Evolutionary conservation across 2,113 vertebrate genomes (phyloP).

Genomic region (Columba janthina): DNA sequence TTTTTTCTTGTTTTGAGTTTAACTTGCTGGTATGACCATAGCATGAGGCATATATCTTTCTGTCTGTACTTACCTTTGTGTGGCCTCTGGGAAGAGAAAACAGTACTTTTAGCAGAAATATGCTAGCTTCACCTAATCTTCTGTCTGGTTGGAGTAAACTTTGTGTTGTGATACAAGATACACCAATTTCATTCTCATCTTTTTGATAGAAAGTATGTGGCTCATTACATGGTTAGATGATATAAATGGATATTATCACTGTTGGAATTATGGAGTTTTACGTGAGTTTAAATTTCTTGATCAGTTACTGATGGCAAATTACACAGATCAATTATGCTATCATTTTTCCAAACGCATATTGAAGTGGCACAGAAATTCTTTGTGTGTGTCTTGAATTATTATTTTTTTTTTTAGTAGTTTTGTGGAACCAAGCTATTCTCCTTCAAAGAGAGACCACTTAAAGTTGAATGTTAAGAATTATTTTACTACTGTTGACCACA

Average conservation of each 20-base stretch:
- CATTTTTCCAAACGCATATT: neutral
- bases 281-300: neutral
- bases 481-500: neutral
- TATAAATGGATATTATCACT: neutral
- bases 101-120: neutral
- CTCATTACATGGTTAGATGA: neutral
- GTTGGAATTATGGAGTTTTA: neutral
- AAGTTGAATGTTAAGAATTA: neutral
- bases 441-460: neutral
- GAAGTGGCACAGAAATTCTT: neutral
- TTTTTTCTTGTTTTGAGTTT: neutral
- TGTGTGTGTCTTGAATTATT: too few relatives aligned
- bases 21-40: neutral
- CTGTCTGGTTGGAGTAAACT: neutral
- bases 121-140: neutral
- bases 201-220: neutral
- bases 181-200: neutral
- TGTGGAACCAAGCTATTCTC: neutral
- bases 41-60: neutral
- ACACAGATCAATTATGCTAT: neutral
- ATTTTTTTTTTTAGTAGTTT: too few relatives aligned
- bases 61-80: neutral
- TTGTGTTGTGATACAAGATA: neutral
- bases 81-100: neutral
- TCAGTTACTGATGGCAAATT: neutral